A percentile compares a stretch with the other conserved stretches of the same genome.
Conservation (phyloP, 2,888 invertebrate genomes). For the Apodemia duryi region DNA sequence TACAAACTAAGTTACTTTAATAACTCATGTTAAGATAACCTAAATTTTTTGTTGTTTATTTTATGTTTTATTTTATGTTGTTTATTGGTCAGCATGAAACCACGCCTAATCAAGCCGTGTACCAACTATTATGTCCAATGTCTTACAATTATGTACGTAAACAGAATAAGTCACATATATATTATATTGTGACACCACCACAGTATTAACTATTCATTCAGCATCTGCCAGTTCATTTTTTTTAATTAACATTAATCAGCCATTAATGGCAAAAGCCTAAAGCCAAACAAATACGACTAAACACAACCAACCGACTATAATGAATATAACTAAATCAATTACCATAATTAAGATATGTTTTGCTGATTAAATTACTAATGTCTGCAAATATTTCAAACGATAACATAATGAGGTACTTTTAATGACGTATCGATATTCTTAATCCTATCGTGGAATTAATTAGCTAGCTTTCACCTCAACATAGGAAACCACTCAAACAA, state of each 20-base stretch:
- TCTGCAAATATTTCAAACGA: constrained; percentile 10
- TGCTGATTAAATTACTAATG: constrained; percentile 12
- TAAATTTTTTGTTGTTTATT: too few species aligned
- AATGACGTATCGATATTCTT: constrained; percentile 41
- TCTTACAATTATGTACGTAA: too few species aligned
- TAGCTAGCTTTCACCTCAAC: constrained; percentile 67
- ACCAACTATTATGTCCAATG: too few species aligned
- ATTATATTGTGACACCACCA: neutral
- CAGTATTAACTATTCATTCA: neutral
- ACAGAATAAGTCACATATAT: too few species aligned
- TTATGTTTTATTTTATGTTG: too few species aligned
- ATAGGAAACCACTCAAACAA: constrained; percentile 69
- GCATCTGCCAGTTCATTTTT: neutral
- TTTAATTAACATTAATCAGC: neutral
- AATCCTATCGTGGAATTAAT: constrained; percentile 48
- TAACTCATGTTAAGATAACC: too few species aligned
- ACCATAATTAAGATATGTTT: neutral
- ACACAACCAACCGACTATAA: neutral
- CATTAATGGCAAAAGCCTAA: neutral
- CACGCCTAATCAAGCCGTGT: too few species aligned
- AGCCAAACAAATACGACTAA: neutral
- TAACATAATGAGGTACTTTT: constrained; percentile 14
- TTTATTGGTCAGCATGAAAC: too few species aligned
- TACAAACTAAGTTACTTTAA: too few species aligned
- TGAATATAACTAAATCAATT: constrained; percentile 2